Base-by-base conservation (phyloP, 2,113 vertebrate species). In the Scolopax mira region DNA sequence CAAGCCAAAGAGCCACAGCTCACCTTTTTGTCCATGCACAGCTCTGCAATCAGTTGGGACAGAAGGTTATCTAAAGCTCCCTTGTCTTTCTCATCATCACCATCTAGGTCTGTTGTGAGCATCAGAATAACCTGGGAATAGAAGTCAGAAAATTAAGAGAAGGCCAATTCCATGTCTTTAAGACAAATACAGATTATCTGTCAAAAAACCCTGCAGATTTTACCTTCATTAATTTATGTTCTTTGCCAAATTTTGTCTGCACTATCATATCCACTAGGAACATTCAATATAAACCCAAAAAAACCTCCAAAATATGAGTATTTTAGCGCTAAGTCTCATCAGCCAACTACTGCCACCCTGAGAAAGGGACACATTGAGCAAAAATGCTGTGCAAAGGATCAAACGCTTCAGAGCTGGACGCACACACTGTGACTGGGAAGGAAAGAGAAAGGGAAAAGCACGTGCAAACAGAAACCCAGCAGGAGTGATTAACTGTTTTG, bases 71-170 rank as follows among this genome's bases (percentile, higher is more conserved):
- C 99, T 72, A 99, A 96, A 66, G 99, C 99, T 3, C 99, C 99
- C 90, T 99, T 99, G 94, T 99, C 99, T 94, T 99, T 99, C 96
- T 99, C 99, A 77, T 99, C 99, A 65, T 99, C 99, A 27, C 99
- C 99, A 93, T 99, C 99, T 44, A 99, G 97, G 96, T 99, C 99
- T 81, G 99, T 99, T 39, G 99, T 99, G 78, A 99, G 98, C 99
- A 99, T 99, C 84, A 99, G 98, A 83, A 99, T 98, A 79, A 99
- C 99, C 98, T 98, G 88, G 48, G 65, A 86, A 85, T 1, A 64
- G 46, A 55, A 78, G 78, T 13, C 10, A 82, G 37, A 77, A 22
- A 57, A 37, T 48, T 21, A 35, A 44, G 0, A 83, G 51, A 84
- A 4, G 33, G n/a, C 46, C 88, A 37, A 33, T 14, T 62, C 9